Evolutionary conservation across 2,888 invertebrate species (phyloP).

Genomic region (Tipula helvola): DNA sequence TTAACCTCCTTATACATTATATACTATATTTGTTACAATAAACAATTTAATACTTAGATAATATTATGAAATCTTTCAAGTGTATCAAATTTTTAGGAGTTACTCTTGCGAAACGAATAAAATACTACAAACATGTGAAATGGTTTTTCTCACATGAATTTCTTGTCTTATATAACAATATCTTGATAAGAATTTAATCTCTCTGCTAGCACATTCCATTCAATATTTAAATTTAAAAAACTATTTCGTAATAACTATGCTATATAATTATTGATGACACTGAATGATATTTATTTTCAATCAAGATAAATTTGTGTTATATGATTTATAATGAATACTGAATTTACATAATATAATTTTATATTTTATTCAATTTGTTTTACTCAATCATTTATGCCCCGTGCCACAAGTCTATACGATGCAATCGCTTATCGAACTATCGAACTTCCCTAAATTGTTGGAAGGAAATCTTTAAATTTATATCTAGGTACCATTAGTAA

Average conservation of each 20-base stretch:
- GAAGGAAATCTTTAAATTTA: too few relatives aligned
- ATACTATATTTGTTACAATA: not conserved
- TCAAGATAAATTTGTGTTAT: not conserved
- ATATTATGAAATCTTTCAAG: not conserved
- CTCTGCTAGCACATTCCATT: not conserved
- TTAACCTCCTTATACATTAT: not conserved
- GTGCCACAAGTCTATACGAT: not conserved
- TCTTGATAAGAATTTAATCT: not conserved
- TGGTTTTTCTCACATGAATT: not conserved
- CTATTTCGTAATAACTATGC: not conserved
- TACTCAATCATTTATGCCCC: not conserved
- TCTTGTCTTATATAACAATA: not conserved
- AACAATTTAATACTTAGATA: not conserved
- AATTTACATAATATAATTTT: not conserved
- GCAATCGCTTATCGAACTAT: not conserved
- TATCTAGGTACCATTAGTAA: too few relatives aligned
- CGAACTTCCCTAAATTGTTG: too few relatives aligned
- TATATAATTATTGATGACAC: not conserved
- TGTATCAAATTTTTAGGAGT: not conserved
- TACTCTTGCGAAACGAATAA: not conserved
- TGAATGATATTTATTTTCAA: not conserved
- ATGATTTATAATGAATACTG: not conserved
- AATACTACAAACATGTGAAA: not conserved
- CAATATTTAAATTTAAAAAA: not conserved
- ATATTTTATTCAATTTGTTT: not conserved